These are phyloP conservation scores for Halcyon chelicuti DNA, from an alignment of 2,797 vertebrate genomes.

Conservation along the genomic window DNA sequence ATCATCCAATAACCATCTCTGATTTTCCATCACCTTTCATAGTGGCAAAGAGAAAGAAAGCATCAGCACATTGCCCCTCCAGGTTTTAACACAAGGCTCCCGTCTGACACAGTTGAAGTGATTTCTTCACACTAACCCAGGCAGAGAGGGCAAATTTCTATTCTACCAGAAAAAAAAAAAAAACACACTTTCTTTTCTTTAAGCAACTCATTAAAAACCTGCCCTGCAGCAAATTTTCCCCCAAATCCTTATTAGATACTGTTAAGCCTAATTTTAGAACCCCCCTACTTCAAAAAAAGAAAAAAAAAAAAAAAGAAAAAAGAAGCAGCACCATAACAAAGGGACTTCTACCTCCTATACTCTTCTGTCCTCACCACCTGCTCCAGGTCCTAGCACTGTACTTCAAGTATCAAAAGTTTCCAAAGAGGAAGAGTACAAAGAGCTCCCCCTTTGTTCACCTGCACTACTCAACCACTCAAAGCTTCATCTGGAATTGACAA, in stretches of 20 bases:
- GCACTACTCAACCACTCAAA: background rate
- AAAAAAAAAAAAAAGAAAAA: too few species aligned
- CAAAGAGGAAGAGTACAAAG: background rate
- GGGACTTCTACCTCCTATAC: background rate
- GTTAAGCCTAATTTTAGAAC: background rate
- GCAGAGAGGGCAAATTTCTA: background rate
- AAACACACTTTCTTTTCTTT: background rate
- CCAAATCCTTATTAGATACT: background rate
- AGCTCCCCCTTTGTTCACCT: background rate
- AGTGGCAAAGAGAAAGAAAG: background rate
- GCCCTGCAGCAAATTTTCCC: background rate
- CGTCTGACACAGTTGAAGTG: background rate
- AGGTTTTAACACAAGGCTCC: background rate
- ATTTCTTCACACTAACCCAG: background rate
- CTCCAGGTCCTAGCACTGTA: background rate
- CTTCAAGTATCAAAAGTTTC: background rate
- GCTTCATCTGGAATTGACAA: background rate
- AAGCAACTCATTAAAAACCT: background rate
- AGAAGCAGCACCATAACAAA: background rate
- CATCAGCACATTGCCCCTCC: background rate
- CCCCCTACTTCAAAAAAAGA: background rate
- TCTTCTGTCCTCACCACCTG: background rate
- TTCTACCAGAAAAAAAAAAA: background rate
- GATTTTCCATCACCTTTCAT: background rate
- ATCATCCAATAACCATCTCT: background rate